Evolutionary conservation across 2,113 vertebrate species (phyloP).

Genomic region (Ranitomeya variabilis): DNA sequence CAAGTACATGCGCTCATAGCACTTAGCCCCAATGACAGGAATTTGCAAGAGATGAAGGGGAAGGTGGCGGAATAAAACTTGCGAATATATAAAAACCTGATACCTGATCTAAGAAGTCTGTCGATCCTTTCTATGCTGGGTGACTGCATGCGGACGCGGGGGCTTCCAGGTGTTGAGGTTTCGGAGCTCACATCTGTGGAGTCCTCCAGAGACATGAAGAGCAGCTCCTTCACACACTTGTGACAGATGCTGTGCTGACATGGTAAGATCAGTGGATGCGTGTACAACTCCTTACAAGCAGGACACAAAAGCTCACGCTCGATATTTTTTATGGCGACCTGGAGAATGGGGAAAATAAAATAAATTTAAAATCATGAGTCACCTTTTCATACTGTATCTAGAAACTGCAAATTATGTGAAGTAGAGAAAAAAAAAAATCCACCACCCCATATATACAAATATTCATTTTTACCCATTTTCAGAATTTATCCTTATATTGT

Average conservation of each 20-base stretch:
- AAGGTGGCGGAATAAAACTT: no score
- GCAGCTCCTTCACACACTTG: conserved; percentile 92
- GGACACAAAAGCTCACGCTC: conserved; percentile 96
- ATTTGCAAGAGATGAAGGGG: no score
- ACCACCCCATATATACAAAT: no score
- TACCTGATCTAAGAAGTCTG: conserved; percentile 89
- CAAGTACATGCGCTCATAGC: no score
- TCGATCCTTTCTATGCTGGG: conserved; percentile 93
- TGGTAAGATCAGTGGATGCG: conserved; percentile 92
- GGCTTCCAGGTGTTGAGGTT: conserved; percentile 89
- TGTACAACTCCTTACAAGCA: conserved; percentile 95
- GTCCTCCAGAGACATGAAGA: conserved; percentile 87
- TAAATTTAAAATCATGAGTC: not conserved
- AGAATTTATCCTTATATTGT: no score
- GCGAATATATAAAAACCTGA: conserved; percentile 62
- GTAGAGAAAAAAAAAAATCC: not conserved
- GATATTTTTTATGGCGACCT: conserved; percentile 92
- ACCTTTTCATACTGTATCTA: not conserved
- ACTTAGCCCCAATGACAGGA: no score
- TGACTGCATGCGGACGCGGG: conserved; percentile 80
- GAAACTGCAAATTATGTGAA: not conserved
- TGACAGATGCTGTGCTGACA: conserved; percentile 97
- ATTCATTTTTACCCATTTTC: no score
- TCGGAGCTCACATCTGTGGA: conserved; percentile 87
- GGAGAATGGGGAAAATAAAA: conserved; percentile 51